A percentile compares a stretch with the other conserved stretches of the same genome.
These are phyloP conservation scores for Vombatus ursinus DNA, from an alignment of 2,113 vertebrate genomes.

Conservation along the genomic window DNA sequence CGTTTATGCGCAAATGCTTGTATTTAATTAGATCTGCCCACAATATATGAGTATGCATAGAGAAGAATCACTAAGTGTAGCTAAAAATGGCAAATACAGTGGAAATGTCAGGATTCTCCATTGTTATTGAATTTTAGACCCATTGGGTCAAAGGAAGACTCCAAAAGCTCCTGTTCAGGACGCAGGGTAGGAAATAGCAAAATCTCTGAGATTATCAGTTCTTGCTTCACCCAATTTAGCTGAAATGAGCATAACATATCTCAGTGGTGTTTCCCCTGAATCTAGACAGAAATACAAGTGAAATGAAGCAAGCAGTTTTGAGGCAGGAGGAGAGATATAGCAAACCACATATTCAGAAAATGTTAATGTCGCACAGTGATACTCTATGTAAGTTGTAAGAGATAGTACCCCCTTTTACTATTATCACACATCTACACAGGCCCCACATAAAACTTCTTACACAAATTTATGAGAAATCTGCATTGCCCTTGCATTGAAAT, in stretches of 20 bases:
- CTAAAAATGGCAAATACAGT: neutral
- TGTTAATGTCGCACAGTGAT: neutral
- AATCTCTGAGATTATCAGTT: neutral
- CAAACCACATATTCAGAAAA: neutral
- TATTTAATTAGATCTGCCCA: neutral
- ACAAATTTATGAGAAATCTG: no score
- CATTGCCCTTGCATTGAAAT: neutral
- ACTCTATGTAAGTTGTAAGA: neutral
- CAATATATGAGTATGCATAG: neutral
- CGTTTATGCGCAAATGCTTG: neutral
- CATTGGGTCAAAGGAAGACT: neutral
- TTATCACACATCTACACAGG: neutral
- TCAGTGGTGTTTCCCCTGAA: neutral
- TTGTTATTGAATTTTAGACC: neutral
- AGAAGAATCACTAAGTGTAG: neutral
- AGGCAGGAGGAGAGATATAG: neutral
- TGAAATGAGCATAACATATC: neutral
- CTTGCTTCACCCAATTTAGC: neutral
- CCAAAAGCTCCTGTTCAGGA: neutral
- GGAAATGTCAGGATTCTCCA: neutral
- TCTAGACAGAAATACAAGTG: neutral
- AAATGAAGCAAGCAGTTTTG: neutral
- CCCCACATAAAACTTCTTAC: neutral
- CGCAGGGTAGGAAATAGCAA: slow-evolving; percentile 5
- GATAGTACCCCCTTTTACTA: neutral